Conservation (phyloP, 2,113 vertebrate genomes). For the Oncorhynchus gorbuscha region DNA sequence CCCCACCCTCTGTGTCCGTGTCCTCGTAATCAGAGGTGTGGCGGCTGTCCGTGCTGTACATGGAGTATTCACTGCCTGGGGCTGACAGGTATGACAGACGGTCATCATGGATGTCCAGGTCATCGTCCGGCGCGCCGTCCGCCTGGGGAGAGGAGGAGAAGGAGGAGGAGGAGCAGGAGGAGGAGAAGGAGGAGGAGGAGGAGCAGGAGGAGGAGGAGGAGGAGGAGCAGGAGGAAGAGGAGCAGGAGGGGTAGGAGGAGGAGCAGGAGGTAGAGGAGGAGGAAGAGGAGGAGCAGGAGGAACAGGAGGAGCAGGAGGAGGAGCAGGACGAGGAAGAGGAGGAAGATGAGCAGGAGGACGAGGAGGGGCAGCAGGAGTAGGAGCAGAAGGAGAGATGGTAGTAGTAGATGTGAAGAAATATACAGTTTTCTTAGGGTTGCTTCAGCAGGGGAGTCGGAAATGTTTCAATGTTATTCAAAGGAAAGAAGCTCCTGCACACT, state of each 20-base stretch:
- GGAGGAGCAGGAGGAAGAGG: background rate
- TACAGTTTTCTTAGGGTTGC: too few species aligned
- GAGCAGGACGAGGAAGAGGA: background rate
- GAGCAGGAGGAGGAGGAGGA: background rate
- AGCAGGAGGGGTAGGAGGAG: background rate
- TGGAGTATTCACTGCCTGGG: conserved; percentile 97
- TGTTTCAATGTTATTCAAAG: too few species aligned
- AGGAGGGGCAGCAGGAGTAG: background rate
- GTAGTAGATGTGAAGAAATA: background rate
- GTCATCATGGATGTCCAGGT: conserved; percentile 98
- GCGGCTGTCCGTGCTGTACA: conserved; percentile 99
- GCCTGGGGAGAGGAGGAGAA: conserved; percentile 72
- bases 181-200: background rate
- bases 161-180: background rate
- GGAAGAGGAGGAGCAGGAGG: background rate
- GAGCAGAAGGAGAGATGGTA: background rate
- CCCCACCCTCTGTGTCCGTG: conserved; percentile 97
- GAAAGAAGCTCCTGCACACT: too few species aligned
- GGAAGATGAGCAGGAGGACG: background rate
- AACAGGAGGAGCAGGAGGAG: background rate
- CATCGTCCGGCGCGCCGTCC: conserved; percentile 95
- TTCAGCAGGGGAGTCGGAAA: too few species aligned
- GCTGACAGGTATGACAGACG: conserved; percentile 98
- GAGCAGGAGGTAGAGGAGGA: background rate
- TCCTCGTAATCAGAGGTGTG: conserved; percentile 99